Conservation (phyloP, 92 coral and sea anemone genomes). For the Phymanthus crucifer region DNA sequence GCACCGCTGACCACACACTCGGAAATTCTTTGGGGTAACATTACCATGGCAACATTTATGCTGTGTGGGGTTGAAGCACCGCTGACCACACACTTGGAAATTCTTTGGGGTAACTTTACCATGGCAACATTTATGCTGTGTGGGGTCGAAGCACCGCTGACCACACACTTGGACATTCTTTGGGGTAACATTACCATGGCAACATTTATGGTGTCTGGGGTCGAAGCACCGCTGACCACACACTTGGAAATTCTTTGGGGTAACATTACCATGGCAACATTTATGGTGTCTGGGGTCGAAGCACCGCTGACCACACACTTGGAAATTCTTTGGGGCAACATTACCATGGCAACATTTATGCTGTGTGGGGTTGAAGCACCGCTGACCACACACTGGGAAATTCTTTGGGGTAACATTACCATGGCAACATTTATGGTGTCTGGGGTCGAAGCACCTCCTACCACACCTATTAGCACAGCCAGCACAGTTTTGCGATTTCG, state of each 20-base stretch:
- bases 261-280: too few relatives aligned
- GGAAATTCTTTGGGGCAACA: not conserved
- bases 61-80: not conserved
- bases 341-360: not conserved
- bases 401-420: not conserved
- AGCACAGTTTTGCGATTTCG: not conserved
- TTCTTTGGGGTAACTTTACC: not conserved
- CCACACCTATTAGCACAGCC: constrained; percentile 5
- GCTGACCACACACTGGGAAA: not conserved
- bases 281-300: too few relatives aligned
- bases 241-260: not conserved
- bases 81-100: too few relatives aligned
- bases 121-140: too few relatives aligned
- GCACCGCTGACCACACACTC: not conserved
- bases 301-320: not conserved
- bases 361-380: not conserved
- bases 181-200: not conserved
- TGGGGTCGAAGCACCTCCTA: not conserved
- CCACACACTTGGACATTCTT: not conserved
- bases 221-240: not conserved
- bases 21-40: not conserved
- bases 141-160: not conserved
- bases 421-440: constrained; percentile 1
- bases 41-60: not conserved
- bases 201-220: too few relatives aligned